These are phyloP conservation scores for Anagrus nilaparvatae DNA, from an alignment of 1,140 invertebrate genomes.

Conservation along the genomic window DNA sequence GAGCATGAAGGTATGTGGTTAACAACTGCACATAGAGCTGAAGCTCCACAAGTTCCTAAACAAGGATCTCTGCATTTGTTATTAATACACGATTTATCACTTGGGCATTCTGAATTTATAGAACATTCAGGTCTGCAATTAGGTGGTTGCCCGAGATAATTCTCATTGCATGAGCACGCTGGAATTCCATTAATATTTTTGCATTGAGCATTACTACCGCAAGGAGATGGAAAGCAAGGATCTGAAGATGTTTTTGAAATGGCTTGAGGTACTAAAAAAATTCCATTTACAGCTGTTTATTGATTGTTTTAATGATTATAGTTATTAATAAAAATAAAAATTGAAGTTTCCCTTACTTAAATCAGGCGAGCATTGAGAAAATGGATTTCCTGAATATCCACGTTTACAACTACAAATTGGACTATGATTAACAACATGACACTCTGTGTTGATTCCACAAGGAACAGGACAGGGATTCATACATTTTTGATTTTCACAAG, in stretches of 20 bases:
- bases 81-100: constrained; percentile 48
- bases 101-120: constrained; percentile 52
- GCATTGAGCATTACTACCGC: constrained; percentile 57
- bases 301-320: no score
- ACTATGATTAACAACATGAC: constrained; percentile 57
- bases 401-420: constrained; percentile 59
- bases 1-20: constrained; percentile 49
- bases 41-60: constrained; percentile 53
- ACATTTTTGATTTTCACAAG: constrained; percentile 57
- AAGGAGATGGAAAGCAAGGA: constrained; percentile 55
- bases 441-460: constrained; percentile 56
- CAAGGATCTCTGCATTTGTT: constrained; percentile 57
- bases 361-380: constrained; percentile 42
- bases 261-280: constrained; percentile 29
- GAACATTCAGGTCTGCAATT: constrained; percentile 57
- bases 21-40: constrained; percentile 57
- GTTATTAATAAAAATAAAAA: background rate
- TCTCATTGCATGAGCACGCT: constrained; percentile 54
- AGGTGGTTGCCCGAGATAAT: constrained; percentile 61
- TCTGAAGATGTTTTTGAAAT: constrained; percentile 31
- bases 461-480: constrained; percentile 51
- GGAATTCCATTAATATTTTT: constrained; percentile 49
- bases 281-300: no score
- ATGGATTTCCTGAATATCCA: constrained; percentile 66
- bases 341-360: constrained; percentile 17